A percentile compares a stretch with the other conserved stretches of the same genome.
Conservation (phyloP, 2,797 vertebrate species). For the Catostomus latipinnis region DNA sequence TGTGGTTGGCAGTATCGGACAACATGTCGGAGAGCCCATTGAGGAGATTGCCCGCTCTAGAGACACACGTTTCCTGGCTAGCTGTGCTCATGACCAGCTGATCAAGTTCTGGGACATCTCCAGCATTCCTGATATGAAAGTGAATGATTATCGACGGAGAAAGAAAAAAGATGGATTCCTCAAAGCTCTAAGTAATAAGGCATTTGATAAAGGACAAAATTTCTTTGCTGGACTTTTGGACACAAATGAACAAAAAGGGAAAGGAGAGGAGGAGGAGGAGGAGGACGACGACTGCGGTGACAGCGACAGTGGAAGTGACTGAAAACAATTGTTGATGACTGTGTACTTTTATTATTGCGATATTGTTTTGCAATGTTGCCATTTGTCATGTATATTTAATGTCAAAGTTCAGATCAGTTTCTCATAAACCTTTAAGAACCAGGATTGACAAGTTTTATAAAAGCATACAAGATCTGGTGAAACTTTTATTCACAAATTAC, state of each 20-base stretch:
- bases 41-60: constrained; percentile 84
- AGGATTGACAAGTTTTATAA: not conserved
- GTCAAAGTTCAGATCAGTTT: not conserved
- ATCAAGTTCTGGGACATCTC: constrained; percentile 95
- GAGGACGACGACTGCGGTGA: constrained; percentile 57
- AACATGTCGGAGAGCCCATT: constrained; percentile 89
- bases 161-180: constrained; percentile 86
- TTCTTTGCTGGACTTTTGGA: constrained; percentile 90
- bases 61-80: constrained; percentile 83
- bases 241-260: constrained; percentile 63
- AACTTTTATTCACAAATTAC: not conserved
- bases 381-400: not conserved
- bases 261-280: constrained; percentile 51
- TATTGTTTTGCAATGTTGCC: not conserved
- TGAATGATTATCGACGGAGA: constrained; percentile 87
- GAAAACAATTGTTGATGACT: constrained; percentile 11
- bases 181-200: constrained; percentile 87
- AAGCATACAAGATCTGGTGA: not conserved
- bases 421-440: no score
- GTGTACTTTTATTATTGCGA: not conserved
- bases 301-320: constrained; percentile 72
- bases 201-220: constrained; percentile 81
- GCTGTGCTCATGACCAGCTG: constrained; percentile 91
- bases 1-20: constrained; percentile 90
- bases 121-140: constrained; percentile 69